These are phyloP conservation scores for Oxyruncus cristatus DNA, from an alignment of 2,113 vertebrate species.

Conservation along the genomic window DNA sequence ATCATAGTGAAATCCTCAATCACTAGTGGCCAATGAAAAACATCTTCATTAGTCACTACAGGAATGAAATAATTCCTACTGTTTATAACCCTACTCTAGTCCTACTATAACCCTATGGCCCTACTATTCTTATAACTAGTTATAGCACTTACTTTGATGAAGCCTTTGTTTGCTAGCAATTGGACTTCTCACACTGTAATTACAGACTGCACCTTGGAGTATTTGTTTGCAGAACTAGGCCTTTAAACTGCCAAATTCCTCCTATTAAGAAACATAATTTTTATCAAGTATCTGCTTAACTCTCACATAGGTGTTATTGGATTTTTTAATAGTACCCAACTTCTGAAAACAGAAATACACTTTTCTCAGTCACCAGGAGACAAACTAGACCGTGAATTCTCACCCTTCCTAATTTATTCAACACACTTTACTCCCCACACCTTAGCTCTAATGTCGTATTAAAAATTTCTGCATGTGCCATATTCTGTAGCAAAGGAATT, in stretches of 20 bases:
- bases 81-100: background rate
- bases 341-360: background rate
- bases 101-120: background rate
- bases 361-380: background rate
- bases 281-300: background rate
- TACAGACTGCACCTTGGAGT: background rate
- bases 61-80: background rate
- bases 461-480: background rate
- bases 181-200: background rate
- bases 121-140: background rate
- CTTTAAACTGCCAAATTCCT: background rate
- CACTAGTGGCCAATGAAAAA: background rate
- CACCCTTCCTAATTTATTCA: background rate
- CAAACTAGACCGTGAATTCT: background rate
- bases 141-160: background rate
- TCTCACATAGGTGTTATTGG: background rate
- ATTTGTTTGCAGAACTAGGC: background rate
- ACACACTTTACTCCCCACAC: background rate
- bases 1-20: background rate
- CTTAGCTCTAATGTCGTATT: background rate
- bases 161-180: background rate
- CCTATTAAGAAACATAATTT: background rate
- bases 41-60: background rate
- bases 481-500: background rate
- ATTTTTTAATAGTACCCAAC: background rate